Evolutionary conservation across 2,113 vertebrate species (phyloP).

Genomic region (Thermophis baileyi): DNA sequence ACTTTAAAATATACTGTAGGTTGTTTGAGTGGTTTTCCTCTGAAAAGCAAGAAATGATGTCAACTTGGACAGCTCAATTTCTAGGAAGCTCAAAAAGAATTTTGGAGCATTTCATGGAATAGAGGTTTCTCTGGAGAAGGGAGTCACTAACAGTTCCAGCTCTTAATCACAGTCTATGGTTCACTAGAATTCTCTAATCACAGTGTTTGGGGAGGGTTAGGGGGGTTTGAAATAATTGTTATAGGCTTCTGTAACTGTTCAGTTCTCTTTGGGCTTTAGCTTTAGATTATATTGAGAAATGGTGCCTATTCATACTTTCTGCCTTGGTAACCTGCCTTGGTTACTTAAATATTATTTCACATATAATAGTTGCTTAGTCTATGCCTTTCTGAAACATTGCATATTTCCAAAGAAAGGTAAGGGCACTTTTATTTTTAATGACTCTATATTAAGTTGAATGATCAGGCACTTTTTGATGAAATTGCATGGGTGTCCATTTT

Average conservation of each 20-base stretch:
- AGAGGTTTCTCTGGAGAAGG: neutral
- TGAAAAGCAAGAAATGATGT: neutral
- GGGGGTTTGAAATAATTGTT: neutral
- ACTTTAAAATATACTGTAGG: neutral
- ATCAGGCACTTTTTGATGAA: neutral
- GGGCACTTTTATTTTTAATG: neutral
- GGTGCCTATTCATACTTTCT: neutral
- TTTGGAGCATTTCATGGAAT: neutral
- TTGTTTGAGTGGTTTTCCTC: neutral
- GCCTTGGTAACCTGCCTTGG: neutral
- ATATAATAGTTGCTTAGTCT: neutral
- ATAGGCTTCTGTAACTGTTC: neutral
- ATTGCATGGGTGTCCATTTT: neutral
- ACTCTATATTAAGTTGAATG: neutral
- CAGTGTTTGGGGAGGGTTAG: neutral
- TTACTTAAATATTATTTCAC: neutral
- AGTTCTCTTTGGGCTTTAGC: neutral
- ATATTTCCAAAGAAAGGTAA: neutral
- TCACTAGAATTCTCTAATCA: neutral
- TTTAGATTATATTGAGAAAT: neutral
- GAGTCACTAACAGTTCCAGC: neutral
- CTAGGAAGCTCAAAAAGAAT: neutral
- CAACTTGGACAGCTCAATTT: neutral
- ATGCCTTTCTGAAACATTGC: neutral
- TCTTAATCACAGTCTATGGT: neutral